A percentile compares a stretch with the other conserved stretches of the same genome.
Conservation (phyloP, 2,797 vertebrate species). For the Sebastolobus alascanus region DNA sequence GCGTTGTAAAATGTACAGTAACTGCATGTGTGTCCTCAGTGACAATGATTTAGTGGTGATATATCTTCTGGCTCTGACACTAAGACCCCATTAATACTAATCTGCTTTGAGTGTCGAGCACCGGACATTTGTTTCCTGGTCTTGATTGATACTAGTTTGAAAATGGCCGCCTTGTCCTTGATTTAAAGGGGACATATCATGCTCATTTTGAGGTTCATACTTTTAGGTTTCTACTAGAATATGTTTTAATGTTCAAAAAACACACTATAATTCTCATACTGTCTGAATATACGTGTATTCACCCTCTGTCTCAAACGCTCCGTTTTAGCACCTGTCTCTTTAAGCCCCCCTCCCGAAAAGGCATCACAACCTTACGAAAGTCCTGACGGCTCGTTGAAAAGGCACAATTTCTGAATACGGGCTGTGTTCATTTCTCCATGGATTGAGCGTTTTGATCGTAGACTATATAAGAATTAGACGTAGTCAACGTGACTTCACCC, state of each 20-base stretch:
- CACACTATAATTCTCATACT: not conserved
- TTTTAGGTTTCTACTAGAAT: not conserved
- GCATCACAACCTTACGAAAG: not conserved
- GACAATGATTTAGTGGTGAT: conserved; percentile 31
- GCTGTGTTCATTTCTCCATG: no score
- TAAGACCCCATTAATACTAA: conserved; percentile 33
- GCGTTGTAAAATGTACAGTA: conserved; percentile 4
- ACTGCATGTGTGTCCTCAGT: conserved; percentile 12
- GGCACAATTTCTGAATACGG: not conserved
- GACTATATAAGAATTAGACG: no score
- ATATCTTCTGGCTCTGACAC: conserved; percentile 15
- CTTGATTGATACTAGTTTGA: conserved; percentile 26
- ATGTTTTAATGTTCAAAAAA: not conserved
- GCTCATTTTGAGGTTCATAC: not conserved
- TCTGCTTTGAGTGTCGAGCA: conserved; percentile 5
- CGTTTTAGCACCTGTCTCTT: not conserved
- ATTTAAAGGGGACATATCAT: conserved; percentile 1
- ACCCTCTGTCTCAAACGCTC: not conserved
- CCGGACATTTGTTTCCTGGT: not conserved
- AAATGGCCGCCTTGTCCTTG: not conserved
- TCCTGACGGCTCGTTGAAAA: not conserved
- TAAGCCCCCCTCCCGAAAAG: no score
- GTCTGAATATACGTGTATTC: not conserved
- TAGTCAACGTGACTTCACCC: not conserved
- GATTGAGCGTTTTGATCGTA: not conserved